phyloP scores from a whole-genome alignment of 2,888 invertebrate genomes.

The Folsomia candida region DNA sequence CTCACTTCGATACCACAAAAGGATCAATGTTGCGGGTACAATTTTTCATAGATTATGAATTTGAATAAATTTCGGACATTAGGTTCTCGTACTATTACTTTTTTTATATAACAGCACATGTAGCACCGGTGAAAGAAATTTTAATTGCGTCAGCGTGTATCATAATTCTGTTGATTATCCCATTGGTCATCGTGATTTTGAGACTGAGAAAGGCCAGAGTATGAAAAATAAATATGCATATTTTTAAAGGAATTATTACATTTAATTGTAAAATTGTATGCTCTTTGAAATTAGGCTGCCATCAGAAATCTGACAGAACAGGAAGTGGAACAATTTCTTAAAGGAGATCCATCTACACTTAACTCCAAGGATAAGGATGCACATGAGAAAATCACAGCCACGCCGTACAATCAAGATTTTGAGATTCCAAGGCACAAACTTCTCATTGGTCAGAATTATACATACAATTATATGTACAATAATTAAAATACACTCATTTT shows the following conservation, averaged over 20 bases:
- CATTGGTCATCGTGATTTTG: constrained; percentile 32
- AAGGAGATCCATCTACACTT: constrained; percentile 39
- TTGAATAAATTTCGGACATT: no score
- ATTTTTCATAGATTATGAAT: no score
- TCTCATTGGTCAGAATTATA: constrained; percentile 31
- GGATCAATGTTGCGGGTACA: constrained; percentile 36
- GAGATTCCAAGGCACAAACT: constrained; percentile 39
- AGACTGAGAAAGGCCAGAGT: constrained; percentile 37
- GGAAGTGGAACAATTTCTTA: constrained; percentile 41
- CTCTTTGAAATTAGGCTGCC: constrained; percentile 21
- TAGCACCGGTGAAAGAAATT: constrained; percentile 32
- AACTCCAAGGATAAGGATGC: constrained; percentile 29
- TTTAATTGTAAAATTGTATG: not conserved
- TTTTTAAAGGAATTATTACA: not conserved
- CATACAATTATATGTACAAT: not conserved
- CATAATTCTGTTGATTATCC: constrained; percentile 20
- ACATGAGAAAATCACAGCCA: constrained; percentile 34
- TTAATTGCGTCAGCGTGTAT: constrained; percentile 18
- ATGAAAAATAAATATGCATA: not conserved
- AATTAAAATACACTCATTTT: not conserved
- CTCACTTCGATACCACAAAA: constrained; percentile 22
- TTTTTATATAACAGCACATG: constrained; percentile 28
- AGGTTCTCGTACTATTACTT: no score
- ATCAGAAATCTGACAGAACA: constrained; percentile 37
- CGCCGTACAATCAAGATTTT: constrained; percentile 40